Evolutionary conservation across 92 coral and sea anemone species (phyloP).

Genomic region (Phenganax stokvisi): DNA sequence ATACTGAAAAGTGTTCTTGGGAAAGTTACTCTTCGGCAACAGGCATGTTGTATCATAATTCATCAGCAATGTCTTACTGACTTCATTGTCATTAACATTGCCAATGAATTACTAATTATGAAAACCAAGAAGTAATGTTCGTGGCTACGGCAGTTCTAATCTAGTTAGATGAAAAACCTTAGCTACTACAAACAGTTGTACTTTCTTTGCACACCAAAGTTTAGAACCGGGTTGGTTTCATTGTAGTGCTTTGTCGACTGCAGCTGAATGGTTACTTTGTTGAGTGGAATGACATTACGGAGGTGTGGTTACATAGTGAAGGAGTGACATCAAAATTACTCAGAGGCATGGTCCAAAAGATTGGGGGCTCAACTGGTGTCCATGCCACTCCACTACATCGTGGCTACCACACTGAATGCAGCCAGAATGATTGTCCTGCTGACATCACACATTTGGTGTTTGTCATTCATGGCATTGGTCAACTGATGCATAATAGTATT

Average conservation of each 20-base stretch:
- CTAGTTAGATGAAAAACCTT: no score
- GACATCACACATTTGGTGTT: conserved; percentile 90
- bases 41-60: not conserved
- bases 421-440: conserved; percentile 63
- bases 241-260: conserved; percentile 64
- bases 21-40: not conserved
- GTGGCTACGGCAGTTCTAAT: no score
- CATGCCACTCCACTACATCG: conserved; percentile 83
- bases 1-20: not conserved
- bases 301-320: conserved; percentile 85
- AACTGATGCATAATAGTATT: conserved; percentile 79
- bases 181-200: no score
- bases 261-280: conserved; percentile 73
- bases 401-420: conserved; percentile 77
- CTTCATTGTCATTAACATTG: not conserved
- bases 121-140: no score
- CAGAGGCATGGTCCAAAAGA: conserved; percentile 80
- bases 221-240: no score
- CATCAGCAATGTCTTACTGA: not conserved
- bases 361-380: conserved; percentile 59
- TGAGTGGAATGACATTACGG: conserved; percentile 85
- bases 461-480: conserved; percentile 96
- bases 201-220: no score
- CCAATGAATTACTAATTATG: not conserved
- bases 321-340: conserved; percentile 86